Percentiles rank a stretch among this genome's conserved stretches.
Conservation (phyloP, 2,888 invertebrate species). For the Neoscelio sp. region DNA sequence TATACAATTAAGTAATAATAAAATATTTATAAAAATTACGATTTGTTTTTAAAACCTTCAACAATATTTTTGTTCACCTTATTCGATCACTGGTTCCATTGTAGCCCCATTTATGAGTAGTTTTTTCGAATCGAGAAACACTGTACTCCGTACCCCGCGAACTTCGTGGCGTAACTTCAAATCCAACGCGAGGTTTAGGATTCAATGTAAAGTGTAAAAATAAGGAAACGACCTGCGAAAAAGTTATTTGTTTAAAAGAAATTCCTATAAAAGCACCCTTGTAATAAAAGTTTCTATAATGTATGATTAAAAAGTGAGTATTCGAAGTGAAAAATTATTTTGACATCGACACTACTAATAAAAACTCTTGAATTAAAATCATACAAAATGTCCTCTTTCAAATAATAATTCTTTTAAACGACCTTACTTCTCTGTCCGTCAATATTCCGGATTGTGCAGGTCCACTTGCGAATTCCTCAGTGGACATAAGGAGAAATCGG, state of each 20-base stretch:
- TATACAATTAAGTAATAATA: too few species aligned
- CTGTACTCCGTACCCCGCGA: constrained; percentile 92
- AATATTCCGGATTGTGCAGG: constrained; percentile 90
- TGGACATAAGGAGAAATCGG: constrained; percentile 92
- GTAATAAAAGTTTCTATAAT: constrained; percentile 1
- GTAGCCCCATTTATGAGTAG: constrained; percentile 93
- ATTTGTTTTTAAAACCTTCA: too few species aligned
- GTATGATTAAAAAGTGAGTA: background rate
- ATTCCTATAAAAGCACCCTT: too few species aligned
- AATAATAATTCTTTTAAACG: too few species aligned
- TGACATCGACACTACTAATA: too few species aligned
- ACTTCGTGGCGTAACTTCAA: constrained; percentile 89
- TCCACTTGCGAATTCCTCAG: constrained; percentile 92
- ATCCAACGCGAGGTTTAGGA: constrained; percentile 90
- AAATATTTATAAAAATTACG: too few species aligned
- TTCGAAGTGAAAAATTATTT: background rate
- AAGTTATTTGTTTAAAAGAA: too few species aligned
- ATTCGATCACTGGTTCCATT: constrained; percentile 93
- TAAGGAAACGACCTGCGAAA: constrained; percentile 86
- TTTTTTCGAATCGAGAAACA: constrained; percentile 89
- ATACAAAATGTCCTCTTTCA: too few species aligned
- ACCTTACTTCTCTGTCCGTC: constrained; percentile 89
- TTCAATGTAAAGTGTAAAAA: constrained; percentile 90
- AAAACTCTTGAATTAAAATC: too few species aligned
- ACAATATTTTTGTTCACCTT: constrained; percentile 82